Conservation (phyloP, 1,140 invertebrate genomes). For the Subanguina moxae region DNA sequence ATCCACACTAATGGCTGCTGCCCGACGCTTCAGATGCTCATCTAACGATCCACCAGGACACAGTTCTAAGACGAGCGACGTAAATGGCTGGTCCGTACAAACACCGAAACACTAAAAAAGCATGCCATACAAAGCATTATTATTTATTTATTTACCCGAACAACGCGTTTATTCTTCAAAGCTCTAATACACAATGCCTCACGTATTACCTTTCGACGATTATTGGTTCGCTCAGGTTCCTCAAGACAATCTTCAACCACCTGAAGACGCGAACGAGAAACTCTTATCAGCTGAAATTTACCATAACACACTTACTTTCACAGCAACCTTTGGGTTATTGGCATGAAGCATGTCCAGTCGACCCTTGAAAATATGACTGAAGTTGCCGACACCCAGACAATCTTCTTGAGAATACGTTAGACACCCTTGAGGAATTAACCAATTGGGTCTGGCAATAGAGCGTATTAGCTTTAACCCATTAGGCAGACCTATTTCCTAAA, state of each 20-base stretch:
- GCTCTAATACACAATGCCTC: background rate
- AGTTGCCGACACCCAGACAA: background rate
- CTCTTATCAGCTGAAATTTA: background rate
- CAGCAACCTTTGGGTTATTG: background rate
- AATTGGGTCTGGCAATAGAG: background rate
- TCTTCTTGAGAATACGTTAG: background rate
- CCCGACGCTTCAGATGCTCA: background rate
- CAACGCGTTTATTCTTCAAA: constrained; percentile 1
- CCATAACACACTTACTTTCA: background rate
- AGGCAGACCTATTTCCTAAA: background rate
- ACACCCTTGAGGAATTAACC: background rate
- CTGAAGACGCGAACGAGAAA: background rate
- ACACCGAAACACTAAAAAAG: background rate
- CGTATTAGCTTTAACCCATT: background rate
- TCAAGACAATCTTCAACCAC: background rate
- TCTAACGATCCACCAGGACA: background rate
- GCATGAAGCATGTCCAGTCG: background rate
- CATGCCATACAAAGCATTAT: background rate
- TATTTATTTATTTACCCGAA: background rate
- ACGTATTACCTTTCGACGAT: background rate
- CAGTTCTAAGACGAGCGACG: background rate
- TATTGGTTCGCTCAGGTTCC: background rate
- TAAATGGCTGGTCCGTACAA: background rate
- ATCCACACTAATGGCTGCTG: too few relatives aligned
- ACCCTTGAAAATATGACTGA: background rate